Conservation (phyloP, 2,888 invertebrate genomes). For the Linnaemya vulpina region DNA sequence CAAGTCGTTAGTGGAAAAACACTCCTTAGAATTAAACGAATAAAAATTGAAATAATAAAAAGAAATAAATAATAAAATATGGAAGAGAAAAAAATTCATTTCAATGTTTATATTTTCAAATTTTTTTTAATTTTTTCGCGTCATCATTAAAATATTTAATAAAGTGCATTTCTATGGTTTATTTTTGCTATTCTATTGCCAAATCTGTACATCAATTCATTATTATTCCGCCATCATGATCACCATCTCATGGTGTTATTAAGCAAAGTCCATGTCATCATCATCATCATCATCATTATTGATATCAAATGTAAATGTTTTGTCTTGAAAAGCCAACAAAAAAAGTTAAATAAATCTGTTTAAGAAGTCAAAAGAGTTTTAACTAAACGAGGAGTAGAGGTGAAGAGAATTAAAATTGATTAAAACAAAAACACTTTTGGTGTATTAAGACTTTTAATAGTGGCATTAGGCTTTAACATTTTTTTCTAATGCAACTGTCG, state of each 20-base stretch:
- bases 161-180: neutral
- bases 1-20: slow-evolving; percentile 48
- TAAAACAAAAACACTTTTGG: neutral
- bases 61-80: no score
- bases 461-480: slow-evolving; percentile 39
- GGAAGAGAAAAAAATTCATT: no score
- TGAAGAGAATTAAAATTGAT: neutral
- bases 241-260: slow-evolving; percentile 34
- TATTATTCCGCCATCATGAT: slow-evolving; percentile 5
- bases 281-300: neutral
- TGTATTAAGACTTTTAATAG: slow-evolving; percentile 18
- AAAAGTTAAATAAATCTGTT: slow-evolving; percentile 9
- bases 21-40: slow-evolving; percentile 35
- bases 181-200: neutral
- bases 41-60: no score
- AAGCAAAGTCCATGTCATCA: slow-evolving; percentile 31
- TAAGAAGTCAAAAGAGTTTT: slow-evolving; percentile 9
- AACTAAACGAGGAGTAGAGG: neutral
- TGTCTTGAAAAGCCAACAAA: slow-evolving; percentile 22
- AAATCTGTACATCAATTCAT: neutral
- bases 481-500: slow-evolving; percentile 42
- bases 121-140: no score
- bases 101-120: no score
- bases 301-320: slow-evolving; percentile 32
- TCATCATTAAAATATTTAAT: slow-evolving; percentile 4